These are phyloP conservation scores for Euclidia mi DNA, from an alignment of 2,888 invertebrate genomes.

Conservation along the genomic window DNA sequence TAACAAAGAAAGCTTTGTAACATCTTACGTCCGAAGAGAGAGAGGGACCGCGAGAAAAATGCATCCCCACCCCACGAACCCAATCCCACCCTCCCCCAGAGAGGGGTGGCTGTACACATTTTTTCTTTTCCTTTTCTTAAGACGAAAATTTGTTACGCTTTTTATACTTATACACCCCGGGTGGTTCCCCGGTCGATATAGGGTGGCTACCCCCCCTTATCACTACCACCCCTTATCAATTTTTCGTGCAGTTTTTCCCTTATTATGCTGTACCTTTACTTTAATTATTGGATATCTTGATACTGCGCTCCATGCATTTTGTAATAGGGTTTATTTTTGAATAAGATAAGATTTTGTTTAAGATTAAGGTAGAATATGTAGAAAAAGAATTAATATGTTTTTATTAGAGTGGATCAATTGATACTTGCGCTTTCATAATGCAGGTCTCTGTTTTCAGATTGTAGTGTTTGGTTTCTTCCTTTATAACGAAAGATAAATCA, in stretches of 20 bases:
- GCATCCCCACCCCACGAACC: conserved; percentile 67
- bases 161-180: conserved; percentile 86
- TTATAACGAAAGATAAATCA: too few relatives aligned
- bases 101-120: conserved; percentile 87
- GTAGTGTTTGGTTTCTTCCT: too few relatives aligned
- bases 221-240: conserved; percentile 87
- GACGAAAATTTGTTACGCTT: conserved; percentile 91
- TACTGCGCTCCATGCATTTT: conserved; percentile 40
- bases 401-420: too few relatives aligned
- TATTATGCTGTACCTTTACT: conserved; percentile 73
- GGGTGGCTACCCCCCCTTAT: conserved; percentile 71
- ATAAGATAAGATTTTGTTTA: conserved; percentile 2
- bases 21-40: conserved; percentile 84
- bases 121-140: conserved; percentile 90
- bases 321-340: conserved; percentile 40
- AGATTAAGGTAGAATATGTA: conserved; percentile 21
- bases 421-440: too few relatives aligned
- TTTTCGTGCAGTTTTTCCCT: conserved; percentile 84
- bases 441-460: too few relatives aligned
- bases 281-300: conserved; percentile 70
- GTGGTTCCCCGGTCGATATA: conserved; percentile 83
- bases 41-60: conserved; percentile 84
- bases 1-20: conserved; percentile 87
- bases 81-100: conserved; percentile 56
- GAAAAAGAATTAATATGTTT: conserved; percentile 13